Evolutionary conservation across 2,888 invertebrate species (phyloP).

Genomic region (Drosophila flavopinicola): DNA sequence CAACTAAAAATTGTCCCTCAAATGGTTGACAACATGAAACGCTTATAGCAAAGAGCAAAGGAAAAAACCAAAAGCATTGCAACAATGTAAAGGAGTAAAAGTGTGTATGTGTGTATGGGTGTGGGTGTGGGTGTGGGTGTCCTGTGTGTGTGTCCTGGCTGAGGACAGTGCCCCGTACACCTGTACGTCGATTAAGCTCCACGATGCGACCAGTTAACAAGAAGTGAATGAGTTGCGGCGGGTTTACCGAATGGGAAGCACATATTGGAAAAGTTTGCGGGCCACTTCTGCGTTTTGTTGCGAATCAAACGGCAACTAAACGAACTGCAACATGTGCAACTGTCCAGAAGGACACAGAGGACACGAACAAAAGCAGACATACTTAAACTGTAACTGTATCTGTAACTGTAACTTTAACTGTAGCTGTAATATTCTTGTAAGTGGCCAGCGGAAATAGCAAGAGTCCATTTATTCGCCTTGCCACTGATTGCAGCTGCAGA

Average conservation of each 20-base stretch:
- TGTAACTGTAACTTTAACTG: constrained; percentile 1
- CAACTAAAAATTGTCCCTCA: constrained; percentile 13
- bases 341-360: constrained; percentile 11
- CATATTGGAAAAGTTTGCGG: constrained; percentile 65
- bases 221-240: background rate
- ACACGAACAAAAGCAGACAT: background rate
- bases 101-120: background rate
- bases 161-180: background rate
- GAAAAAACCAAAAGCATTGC: background rate
- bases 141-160: background rate
- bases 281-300: constrained; percentile 53
- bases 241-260: no score
- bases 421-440: constrained; percentile 9
- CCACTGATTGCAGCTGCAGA: background rate
- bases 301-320: constrained; percentile 60
- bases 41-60: constrained; percentile 2
- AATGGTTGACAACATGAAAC: constrained; percentile 23
- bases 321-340: constrained; percentile 38
- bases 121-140: no score
- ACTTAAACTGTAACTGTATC: background rate
- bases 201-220: background rate
- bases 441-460: constrained; percentile 16
- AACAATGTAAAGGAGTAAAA: background rate
- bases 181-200: no score
- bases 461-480: background rate